A percentile compares a stretch with the other conserved stretches of the same genome.
These are phyloP conservation scores for Neocloeon triangulifer DNA, from an alignment of 1,140 invertebrate species.

Conservation along the genomic window DNA sequence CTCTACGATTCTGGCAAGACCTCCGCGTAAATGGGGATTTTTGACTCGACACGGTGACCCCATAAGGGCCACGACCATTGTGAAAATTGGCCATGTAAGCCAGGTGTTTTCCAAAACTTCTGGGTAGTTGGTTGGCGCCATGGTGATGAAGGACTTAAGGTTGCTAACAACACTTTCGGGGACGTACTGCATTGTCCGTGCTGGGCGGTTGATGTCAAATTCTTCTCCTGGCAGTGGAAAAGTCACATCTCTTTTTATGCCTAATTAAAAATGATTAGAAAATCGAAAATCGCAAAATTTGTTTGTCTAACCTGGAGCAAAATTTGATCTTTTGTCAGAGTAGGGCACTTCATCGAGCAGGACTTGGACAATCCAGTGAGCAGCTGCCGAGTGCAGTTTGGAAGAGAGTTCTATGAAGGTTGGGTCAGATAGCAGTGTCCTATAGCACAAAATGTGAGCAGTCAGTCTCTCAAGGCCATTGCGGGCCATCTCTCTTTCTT, in stretches of 20 bases:
- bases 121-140: constrained; percentile 4
- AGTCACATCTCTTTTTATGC: constrained; percentile 23
- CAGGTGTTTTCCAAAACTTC: constrained; percentile 3
- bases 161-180: background rate
- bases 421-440: constrained; percentile 49
- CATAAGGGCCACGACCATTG: constrained; percentile 37
- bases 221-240: constrained; percentile 39
- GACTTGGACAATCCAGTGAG: constrained; percentile 66
- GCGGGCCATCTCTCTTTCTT: constrained; percentile 39
- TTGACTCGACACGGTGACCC: constrained; percentile 55
- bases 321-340: too few relatives aligned
- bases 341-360: constrained; percentile 23
- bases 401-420: constrained; percentile 37
- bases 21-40: constrained; percentile 82
- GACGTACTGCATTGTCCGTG: constrained; percentile 12
- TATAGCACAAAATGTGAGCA: constrained; percentile 6
- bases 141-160: constrained; percentile 1
- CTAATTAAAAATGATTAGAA: constrained; percentile 28
- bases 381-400: constrained; percentile 56
- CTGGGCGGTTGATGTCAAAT: constrained; percentile 38
- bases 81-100: constrained; percentile 47
- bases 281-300: constrained; percentile 21
- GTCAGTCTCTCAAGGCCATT: constrained; percentile 16
- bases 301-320: too few relatives aligned
- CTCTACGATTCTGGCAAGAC: constrained; percentile 71